A percentile compares a stretch with the other conserved stretches of the same genome.
phyloP scores from a whole-genome alignment of 2,888 invertebrate genomes.

The Plebejus anna region DNA sequence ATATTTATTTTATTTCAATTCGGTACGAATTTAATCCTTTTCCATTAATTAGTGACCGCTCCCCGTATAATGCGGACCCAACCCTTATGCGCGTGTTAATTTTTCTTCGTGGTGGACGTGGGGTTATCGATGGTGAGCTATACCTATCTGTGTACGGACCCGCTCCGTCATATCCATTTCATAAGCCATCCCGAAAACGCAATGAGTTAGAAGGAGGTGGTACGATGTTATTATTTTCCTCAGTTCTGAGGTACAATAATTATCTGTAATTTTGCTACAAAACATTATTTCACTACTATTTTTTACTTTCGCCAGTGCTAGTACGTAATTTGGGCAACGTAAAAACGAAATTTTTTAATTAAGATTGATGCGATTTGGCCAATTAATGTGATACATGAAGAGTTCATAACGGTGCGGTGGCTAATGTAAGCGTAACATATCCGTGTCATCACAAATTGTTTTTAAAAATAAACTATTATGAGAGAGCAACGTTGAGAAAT shows the following conservation, averaged over 20 bases:
- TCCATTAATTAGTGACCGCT: slow-evolving; percentile 79
- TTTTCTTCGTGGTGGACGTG: slow-evolving; percentile 64
- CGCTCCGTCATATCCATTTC: slow-evolving; percentile 11
- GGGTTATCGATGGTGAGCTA: slow-evolving; percentile 43
- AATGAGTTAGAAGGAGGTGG: not conserved
- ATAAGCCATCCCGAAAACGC: slow-evolving; percentile 8
- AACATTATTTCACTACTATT: not conserved
- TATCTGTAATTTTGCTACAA: not conserved
- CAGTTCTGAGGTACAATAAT: not conserved
- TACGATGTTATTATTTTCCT: not conserved
- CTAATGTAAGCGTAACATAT: slow-evolving; percentile 45
- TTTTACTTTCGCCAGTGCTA: slow-evolving; percentile 34
- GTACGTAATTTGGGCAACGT: slow-evolving; percentile 45
- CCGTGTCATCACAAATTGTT: slow-evolving; percentile 45
- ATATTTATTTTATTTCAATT: slow-evolving; percentile 80
- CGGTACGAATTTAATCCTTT: slow-evolving; percentile 78
- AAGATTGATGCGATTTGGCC: slow-evolving; percentile 50
- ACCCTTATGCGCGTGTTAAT: slow-evolving; percentile 62
- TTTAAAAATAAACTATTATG: slow-evolving; percentile 24
- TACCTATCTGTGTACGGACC: slow-evolving; percentile 4
- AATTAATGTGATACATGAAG: slow-evolving; percentile 52
- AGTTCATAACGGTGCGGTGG: slow-evolving; percentile 43
- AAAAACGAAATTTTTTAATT: slow-evolving; percentile 50
- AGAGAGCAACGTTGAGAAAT: slow-evolving; percentile 23
- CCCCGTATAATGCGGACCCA: slow-evolving; percentile 64